phyloP scores from a whole-genome alignment of 2,797 vertebrate species.

The Esox masquinongy region DNA sequence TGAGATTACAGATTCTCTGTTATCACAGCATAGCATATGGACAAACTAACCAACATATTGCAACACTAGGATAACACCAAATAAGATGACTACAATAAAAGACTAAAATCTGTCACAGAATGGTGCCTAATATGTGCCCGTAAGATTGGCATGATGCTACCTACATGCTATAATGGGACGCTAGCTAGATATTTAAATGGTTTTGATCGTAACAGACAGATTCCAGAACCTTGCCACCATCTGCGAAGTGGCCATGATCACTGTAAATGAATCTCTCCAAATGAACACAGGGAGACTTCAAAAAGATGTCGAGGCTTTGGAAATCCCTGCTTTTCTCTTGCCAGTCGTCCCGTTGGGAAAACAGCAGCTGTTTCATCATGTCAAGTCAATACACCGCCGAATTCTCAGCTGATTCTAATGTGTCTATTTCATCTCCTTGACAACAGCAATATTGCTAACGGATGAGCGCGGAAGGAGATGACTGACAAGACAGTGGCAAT shows the following conservation, averaged over 20 bases:
- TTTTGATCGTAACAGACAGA: conserved; percentile 11
- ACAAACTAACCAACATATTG: background rate
- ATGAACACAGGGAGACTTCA: conserved; percentile 10
- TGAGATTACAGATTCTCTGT: conserved; percentile 6
- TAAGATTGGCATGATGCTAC: conserved; percentile 15
- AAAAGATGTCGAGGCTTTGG: background rate
- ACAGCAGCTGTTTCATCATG: conserved; percentile 31
- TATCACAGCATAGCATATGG: too few relatives aligned
- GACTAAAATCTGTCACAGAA: conserved; percentile 10
- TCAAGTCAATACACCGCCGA: conserved; percentile 11
- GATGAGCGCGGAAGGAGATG: conserved; percentile 13
- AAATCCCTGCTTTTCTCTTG: background rate
- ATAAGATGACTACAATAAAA: background rate
- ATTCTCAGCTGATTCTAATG: conserved; percentile 34
- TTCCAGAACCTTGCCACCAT: conserved; percentile 11
- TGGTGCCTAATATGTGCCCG: conserved; percentile 14
- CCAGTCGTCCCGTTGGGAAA: conserved; percentile 7
- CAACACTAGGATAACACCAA: background rate
- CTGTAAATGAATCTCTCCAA: conserved; percentile 5
- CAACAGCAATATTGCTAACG: conserved; percentile 40
- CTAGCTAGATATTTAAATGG: conserved; percentile 33
- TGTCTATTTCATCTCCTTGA: conserved; percentile 48
- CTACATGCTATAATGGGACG: conserved; percentile 26
- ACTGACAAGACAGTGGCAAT: too few relatives aligned
- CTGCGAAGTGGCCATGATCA: conserved; percentile 2